phyloP scores from a whole-genome alignment of 2,797 vertebrate genomes.

The Vespertilio murinus region DNA sequence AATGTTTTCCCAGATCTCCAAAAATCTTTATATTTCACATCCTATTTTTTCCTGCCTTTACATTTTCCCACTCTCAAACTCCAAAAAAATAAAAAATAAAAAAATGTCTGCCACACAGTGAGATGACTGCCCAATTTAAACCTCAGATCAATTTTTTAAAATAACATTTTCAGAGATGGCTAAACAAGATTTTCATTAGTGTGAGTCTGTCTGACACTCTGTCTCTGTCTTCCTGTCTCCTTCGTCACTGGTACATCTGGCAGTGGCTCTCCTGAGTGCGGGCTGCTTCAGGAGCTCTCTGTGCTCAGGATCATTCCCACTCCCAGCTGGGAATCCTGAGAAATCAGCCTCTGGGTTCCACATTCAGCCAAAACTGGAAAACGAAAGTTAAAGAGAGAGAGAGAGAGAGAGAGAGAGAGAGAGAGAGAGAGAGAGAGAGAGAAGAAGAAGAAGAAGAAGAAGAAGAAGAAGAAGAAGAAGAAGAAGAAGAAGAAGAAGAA shows the following conservation, averaged over 20 bases:
- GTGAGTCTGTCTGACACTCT: neutral
- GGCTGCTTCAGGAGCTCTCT: neutral
- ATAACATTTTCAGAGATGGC: neutral
- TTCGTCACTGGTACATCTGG: neutral
- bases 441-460: no score
- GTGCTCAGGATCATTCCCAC: neutral
- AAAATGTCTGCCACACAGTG: neutral
- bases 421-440: no score
- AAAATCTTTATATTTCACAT: constrained; percentile 8
- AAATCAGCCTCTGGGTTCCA: neutral
- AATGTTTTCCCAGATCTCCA: neutral
- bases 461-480: no score
- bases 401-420: no score
- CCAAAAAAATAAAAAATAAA: constrained; percentile 47
- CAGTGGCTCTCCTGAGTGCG: neutral
- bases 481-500: no score
- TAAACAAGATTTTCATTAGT: neutral
- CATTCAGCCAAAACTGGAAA: neutral
- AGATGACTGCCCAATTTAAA: neutral
- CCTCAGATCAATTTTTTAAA: neutral
- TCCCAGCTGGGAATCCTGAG: neutral
- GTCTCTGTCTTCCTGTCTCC: neutral
- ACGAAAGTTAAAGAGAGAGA: neutral
- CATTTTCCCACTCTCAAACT: neutral
- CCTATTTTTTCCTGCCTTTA: neutral